Evolutionary conservation across 2,113 vertebrate species (phyloP), one percentile per base, ranked within the genome.

Genomic region (Tamias sibiricus): DNA sequence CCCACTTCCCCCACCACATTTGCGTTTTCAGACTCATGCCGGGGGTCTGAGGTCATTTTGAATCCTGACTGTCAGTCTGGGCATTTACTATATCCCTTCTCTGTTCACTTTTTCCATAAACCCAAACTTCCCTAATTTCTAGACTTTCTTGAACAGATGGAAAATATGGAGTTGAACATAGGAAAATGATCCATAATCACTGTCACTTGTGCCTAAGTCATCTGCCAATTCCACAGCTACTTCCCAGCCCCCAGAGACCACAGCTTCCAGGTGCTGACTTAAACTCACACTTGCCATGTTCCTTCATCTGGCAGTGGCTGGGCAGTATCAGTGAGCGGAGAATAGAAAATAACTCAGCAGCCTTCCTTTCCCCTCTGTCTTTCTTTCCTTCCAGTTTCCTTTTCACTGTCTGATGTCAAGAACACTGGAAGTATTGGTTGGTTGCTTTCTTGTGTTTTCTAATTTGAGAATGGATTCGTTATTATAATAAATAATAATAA

Each of bases 311-410:
- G 11, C 8, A 16, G 0, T 20, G n/a, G 44, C 66, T 54, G 68
- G n/a, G 16, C 32, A 9, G 8, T 30, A 26, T 28, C 40, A 28
- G 40, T 37, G 26, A 44, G 4, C 12, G 37, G 74, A 89, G 30
- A 0, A 1, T 1, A 68, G 69, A n/a, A 79, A 30, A 19, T 11
- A 62, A 35, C 30, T 16, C 17, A 74, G 49, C 13, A 32, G 76
- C 5, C 28, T 37, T 24, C 14, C 8, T 20, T 8, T 6, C 22
- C 19, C 30, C 11, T 40, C 11, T 40, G 28, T 54, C 0, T 35
- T 32, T 26, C 75, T 69, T 13, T 64, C 30, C 32, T 66, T 32
- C 30, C 13, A 30, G 9, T 14, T 66, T 66, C 64, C 64, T 66
- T 32, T 54, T 44, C 24, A 62, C 59, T 26, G 6, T 74, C 40